A percentile compares a stretch with the other conserved stretches of the same genome.
Evolutionary conservation across 2,113 vertebrate genomes (phyloP).

Genomic region (Carassius auratus): DNA sequence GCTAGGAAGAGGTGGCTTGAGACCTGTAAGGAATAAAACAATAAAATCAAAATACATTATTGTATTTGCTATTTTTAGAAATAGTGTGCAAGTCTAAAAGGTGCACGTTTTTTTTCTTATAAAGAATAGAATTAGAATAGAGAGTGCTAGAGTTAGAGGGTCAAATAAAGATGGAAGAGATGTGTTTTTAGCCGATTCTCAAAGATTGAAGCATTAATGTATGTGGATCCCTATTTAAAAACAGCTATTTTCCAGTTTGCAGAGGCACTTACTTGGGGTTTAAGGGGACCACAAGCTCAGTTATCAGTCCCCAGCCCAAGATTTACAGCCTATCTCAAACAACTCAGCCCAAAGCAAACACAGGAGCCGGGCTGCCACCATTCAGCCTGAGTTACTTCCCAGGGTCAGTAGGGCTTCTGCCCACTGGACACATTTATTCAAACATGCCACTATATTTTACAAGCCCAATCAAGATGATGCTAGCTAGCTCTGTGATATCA

Average conservation of each 20-base stretch:
- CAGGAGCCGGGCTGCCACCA: conserved; percentile 54
- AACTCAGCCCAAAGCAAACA: conserved; percentile 69
- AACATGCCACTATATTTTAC: conserved; percentile 73
- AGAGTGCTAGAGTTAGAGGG: no score
- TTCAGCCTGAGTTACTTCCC: conserved; percentile 66
- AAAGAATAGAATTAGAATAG: no score
- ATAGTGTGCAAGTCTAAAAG: no score
- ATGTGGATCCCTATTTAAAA: neutral
- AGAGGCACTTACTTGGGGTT: no score
- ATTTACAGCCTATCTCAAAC: conserved; percentile 70
- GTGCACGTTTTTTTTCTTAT: no score
- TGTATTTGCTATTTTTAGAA: neutral
- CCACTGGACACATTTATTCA: conserved; percentile 68
- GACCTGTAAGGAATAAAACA: neutral
- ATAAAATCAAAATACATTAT: neutral
- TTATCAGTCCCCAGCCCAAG: conserved; percentile 36
- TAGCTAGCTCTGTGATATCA: conserved; percentile 46
- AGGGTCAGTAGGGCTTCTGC: conserved; percentile 56
- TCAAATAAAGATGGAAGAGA: no score
- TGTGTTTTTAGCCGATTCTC: no score
- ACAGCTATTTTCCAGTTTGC: neutral
- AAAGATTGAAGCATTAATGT: neutral
- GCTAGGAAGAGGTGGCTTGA: neutral
- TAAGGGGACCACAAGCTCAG: no score
- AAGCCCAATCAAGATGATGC: conserved; percentile 40